Base-by-base conservation (phyloP, 2,113 vertebrate genomes). In the Acanthisitta chloris region DNA sequence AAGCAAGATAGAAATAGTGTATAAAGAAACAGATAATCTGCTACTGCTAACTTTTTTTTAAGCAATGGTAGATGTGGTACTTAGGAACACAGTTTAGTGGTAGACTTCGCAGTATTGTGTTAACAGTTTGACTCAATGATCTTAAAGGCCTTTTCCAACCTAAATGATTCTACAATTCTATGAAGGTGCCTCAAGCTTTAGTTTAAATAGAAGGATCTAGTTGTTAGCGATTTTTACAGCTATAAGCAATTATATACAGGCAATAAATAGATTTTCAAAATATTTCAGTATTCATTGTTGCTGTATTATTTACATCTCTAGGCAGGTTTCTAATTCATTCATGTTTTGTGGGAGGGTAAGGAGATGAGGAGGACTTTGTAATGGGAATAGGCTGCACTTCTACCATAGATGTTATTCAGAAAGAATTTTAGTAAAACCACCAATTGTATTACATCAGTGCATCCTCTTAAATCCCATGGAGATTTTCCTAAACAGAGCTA, bases 401-500 rank as follows among this genome's bases (percentile, higher is more conserved):
- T 46, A 49, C 24, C 29, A 85, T 86, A 58, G 31, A 90, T 95
- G 88, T 95, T 97, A 83, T 59, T 90, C 77, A 91, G 71, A 92
- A 97, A 94, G 96, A 96, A 97, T 97, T 96, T 97, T 88, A 96
- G 83, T 96, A 97, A 98, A 95, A 83, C 84, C 90, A 96, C 85
- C 83, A 92, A 73, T 79, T 90, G 64, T 95, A 94, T 97, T 94
- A 97, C 97, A 96, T 98, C 97, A 96, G 54, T 69, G 52, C 83
- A 59, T 95, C 93, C 77, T 96, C 78, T 91, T 88, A 91, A 97
- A 94, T 90, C 91, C 96, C 96, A 66, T 96, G 93, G 97, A 95
- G 95, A 97, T 95, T 97, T 97, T 97, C 96, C 94, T 88, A 98
- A 98, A 97, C 92, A 97, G 69, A 94, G 43, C 67, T 67, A 94